Percentiles rank a stretch among this genome's conserved stretches.
Evolutionary conservation across 2,888 invertebrate genomes (phyloP).

Genomic region (Junonia oenone): DNA sequence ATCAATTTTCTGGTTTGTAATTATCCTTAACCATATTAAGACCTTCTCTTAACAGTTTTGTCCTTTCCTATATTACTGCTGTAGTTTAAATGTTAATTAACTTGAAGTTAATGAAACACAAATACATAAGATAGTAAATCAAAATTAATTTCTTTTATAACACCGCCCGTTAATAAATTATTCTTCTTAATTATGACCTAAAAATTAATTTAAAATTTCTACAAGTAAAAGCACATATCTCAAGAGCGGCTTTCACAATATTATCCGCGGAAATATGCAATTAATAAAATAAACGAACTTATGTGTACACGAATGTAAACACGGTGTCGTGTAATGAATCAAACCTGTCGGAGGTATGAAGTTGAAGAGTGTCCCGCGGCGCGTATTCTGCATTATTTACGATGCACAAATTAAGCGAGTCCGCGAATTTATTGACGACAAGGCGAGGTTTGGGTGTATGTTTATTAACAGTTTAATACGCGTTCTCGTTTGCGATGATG

Average conservation of each 20-base stretch:
- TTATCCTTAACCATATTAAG: background rate
- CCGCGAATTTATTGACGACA: conserved; percentile 36
- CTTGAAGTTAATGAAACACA: background rate
- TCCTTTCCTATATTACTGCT: background rate
- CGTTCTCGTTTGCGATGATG: too few species aligned
- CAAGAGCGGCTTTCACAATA: background rate
- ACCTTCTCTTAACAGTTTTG: background rate
- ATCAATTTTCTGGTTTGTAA: background rate
- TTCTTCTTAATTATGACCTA: background rate
- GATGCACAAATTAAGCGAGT: conserved; percentile 34
- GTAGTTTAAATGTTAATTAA: background rate
- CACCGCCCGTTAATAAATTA: background rate
- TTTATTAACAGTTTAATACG: background rate
- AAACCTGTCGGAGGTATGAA: conserved; percentile 27
- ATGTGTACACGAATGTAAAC: conserved; percentile 25
- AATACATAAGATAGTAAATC: background rate
- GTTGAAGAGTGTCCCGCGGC: conserved; percentile 25
- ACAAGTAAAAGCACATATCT: conserved; percentile 1
- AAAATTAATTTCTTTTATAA: background rate
- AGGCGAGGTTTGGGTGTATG: conserved; percentile 13
- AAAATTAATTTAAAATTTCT: background rate
- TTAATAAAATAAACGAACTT: conserved; percentile 14
- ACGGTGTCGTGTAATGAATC: conserved; percentile 26
- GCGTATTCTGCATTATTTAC: conserved; percentile 38
- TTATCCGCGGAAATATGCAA: background rate